Percentiles rank a stretch among this genome's conserved stretches.
These are phyloP conservation scores for Alethe diademata DNA, from an alignment of 2,113 vertebrate species.

Conservation along the genomic window DNA sequence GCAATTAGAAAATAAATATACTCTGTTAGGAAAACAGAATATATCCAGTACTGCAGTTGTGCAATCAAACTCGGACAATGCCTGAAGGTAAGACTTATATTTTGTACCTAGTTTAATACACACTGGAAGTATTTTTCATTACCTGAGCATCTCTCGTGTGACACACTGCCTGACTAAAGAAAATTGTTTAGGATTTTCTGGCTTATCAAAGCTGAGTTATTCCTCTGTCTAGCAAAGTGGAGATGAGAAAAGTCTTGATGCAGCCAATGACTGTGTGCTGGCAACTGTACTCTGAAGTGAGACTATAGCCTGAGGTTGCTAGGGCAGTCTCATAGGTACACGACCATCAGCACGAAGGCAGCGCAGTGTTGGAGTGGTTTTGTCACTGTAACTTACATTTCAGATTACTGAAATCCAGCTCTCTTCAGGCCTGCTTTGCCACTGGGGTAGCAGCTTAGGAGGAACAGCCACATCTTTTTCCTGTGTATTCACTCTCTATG, in stretches of 20 bases:
- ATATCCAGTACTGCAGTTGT: neutral
- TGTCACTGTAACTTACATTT: neutral
- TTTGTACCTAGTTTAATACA: neutral
- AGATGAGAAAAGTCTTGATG: neutral
- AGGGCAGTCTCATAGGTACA: neutral
- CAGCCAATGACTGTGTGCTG: neutral
- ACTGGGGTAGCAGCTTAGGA: neutral
- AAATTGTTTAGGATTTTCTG: neutral
- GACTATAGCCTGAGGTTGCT: neutral
- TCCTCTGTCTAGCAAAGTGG: neutral
- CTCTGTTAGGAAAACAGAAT: neutral
- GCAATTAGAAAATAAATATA: neutral
- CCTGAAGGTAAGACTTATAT: neutral
- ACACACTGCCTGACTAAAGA: neutral
- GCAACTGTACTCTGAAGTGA: neutral
- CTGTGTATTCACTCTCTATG: accelerated
- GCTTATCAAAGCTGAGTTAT: neutral
- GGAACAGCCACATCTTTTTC: neutral
- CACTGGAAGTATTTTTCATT: neutral
- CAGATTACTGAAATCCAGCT: neutral
- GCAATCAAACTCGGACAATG: neutral
- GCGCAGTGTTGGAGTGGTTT: neutral
- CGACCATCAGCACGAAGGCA: neutral
- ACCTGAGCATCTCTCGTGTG: neutral
- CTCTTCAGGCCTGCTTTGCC: neutral